These are phyloP conservation scores for Pseudococcus longispinus DNA, from an alignment of 2,888 invertebrate genomes.

Conservation along the genomic window DNA sequence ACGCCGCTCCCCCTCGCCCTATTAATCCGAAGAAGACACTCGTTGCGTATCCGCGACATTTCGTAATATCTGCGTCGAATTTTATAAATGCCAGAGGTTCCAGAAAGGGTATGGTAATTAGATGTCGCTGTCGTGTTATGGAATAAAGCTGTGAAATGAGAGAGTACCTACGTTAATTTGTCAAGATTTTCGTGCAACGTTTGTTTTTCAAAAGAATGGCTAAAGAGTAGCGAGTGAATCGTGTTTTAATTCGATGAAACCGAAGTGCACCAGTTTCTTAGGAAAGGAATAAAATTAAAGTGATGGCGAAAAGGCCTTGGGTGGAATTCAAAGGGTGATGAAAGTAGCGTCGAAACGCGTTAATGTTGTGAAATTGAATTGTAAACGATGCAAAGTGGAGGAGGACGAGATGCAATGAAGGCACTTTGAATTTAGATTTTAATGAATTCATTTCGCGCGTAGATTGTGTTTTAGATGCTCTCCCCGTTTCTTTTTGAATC, in stretches of 20 bases:
- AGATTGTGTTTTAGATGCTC: background rate
- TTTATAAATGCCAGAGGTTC: background rate
- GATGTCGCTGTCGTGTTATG: background rate
- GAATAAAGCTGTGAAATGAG: background rate
- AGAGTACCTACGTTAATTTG: background rate
- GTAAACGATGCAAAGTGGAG: background rate
- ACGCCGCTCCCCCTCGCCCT: background rate
- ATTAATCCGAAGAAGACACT: background rate
- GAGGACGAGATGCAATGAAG: background rate
- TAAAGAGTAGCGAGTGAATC: background rate
- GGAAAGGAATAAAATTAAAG: background rate
- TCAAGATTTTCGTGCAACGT: background rate
- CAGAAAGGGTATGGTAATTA: background rate
- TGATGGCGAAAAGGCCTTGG: background rate
- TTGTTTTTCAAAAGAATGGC: background rate
- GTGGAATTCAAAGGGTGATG: background rate
- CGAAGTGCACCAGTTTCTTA: background rate
- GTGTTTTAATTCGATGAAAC: background rate
- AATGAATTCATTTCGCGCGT: background rate
- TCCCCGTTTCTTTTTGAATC: no score
- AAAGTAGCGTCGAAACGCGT: background rate
- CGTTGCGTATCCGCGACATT: background rate
- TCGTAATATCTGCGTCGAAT: background rate
- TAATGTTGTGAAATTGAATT: background rate
- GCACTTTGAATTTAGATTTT: background rate